These are phyloP conservation scores for Coregonus suidteri DNA, from an alignment of 2,797 vertebrate species.

Conservation along the genomic window DNA sequence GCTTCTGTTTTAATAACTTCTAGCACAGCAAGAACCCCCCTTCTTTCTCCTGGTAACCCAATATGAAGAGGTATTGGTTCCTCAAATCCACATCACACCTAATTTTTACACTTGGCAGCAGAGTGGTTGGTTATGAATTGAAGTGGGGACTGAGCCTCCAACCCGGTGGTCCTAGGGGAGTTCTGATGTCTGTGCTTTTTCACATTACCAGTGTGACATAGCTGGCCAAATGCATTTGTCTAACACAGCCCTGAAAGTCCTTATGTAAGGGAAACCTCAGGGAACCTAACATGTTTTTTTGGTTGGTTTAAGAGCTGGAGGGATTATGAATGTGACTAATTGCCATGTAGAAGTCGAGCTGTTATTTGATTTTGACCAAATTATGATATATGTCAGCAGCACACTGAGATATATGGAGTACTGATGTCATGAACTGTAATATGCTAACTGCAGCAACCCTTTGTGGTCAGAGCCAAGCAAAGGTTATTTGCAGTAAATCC, in stretches of 20 bases:
- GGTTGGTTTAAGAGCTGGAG: conserved; percentile 37
- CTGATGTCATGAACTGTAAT: conserved; percentile 12
- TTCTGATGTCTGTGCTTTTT: conserved; percentile 42
- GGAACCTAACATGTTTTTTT: conserved; percentile 24
- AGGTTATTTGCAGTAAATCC: conserved; percentile 13
- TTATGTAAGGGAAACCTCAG: conserved; percentile 22
- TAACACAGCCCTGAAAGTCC: conserved; percentile 20
- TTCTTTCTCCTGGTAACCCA: conserved; percentile 62
- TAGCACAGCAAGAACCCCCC: conserved; percentile 47
- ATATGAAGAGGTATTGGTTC: conserved; percentile 59
- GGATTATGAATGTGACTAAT: conserved; percentile 43
- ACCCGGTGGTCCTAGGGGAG: conserved; percentile 46
- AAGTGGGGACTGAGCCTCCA: conserved; percentile 36
- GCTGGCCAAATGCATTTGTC: conserved; percentile 29
- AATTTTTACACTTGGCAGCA: conserved; percentile 55
- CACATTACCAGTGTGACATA: conserved; percentile 46
- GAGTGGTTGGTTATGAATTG: conserved; percentile 46
- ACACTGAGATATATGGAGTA: conserved; percentile 7
- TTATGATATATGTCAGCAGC: conserved; percentile 30
- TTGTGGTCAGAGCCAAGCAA: conserved; percentile 8
- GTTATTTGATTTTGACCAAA: conserved; percentile 39
- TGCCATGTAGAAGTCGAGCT: conserved; percentile 27
- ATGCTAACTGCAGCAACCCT: conserved; percentile 26
- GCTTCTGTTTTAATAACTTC: conserved; percentile 78
- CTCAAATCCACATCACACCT: conserved; percentile 58